Conservation (phyloP, 2,888 invertebrate species). For the Caenorhabditis sp. region DNA sequence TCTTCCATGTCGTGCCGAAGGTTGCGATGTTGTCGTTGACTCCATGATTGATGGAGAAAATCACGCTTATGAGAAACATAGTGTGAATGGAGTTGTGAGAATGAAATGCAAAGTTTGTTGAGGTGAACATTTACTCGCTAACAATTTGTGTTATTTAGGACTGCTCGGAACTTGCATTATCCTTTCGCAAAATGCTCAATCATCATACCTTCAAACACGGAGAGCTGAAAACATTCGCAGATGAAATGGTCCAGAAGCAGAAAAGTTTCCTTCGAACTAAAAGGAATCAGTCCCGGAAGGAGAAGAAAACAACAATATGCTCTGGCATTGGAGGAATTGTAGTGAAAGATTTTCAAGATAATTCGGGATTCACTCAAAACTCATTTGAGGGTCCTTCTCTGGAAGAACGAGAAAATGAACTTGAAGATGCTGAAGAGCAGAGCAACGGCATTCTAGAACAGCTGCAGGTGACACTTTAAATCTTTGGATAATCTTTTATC, state of each 20-base stretch:
- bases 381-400: background rate
- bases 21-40: constrained; percentile 6
- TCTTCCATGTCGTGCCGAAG: constrained; percentile 19
- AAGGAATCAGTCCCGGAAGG: constrained; percentile 24
- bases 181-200: constrained; percentile 41
- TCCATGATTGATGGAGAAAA: constrained; percentile 29
- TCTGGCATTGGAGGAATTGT: background rate
- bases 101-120: constrained; percentile 37
- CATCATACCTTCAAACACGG: constrained; percentile 52
- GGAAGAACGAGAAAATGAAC: background rate
- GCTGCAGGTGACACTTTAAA: background rate
- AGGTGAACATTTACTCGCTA: background rate
- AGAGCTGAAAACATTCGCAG: constrained; percentile 43
- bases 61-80: constrained; percentile 18
- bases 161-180: background rate
- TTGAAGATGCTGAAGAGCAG: constrained; percentile 1
- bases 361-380: background rate
- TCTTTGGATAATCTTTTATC: too few relatives aligned
- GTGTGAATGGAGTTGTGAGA: background rate
- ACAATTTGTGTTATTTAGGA: constrained; percentile 28
- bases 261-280: constrained; percentile 23
- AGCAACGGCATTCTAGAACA: background rate
- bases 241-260: constrained; percentile 39
- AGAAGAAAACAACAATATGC: background rate
- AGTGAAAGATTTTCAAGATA: background rate